Conservation (phyloP, 2,113 vertebrate genomes). For the Agapornis roseicollis region DNA sequence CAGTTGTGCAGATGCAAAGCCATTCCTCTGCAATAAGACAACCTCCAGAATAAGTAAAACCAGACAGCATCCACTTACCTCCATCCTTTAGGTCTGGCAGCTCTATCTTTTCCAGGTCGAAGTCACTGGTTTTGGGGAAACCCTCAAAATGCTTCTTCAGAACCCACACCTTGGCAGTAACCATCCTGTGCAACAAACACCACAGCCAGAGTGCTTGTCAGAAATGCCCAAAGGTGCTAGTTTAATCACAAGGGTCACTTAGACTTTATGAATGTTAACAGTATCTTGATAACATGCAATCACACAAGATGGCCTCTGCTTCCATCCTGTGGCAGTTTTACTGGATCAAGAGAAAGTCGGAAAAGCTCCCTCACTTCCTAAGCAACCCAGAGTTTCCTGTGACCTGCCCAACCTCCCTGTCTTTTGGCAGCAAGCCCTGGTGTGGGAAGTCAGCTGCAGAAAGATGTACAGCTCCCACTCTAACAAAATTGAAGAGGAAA, state of each 20-base stretch:
- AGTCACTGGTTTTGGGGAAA: slow-evolving; percentile 78
- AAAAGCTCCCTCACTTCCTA: not conserved
- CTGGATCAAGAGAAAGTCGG: not conserved
- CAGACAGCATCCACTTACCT: slow-evolving; percentile 64
- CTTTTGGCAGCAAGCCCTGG: not conserved
- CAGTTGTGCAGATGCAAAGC: not conserved
- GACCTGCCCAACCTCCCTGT: not conserved
- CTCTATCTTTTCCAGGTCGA: slow-evolving; percentile 78
- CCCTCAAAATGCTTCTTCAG: slow-evolving; percentile 84
- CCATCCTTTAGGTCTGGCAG: slow-evolving; percentile 83
- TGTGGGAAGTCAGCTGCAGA: not conserved
- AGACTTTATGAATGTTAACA: not conserved
- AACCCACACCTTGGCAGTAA: slow-evolving; percentile 77
- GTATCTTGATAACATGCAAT: not conserved
- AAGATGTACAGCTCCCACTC: rapidly evolving
- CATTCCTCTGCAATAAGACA: not conserved
- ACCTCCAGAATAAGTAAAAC: not conserved
- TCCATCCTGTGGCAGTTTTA: not conserved
- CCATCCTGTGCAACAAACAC: slow-evolving; percentile 65
- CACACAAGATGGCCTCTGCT: not conserved
- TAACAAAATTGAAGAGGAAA: not conserved
- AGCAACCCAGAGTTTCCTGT: not conserved
- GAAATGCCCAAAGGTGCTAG: rapidly evolving
- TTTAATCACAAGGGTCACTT: not conserved
- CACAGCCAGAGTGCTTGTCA: not conserved